These are phyloP conservation scores for Phytoseiulus persimilis DNA, from an alignment of 2,888 invertebrate genomes.

Conservation along the genomic window DNA sequence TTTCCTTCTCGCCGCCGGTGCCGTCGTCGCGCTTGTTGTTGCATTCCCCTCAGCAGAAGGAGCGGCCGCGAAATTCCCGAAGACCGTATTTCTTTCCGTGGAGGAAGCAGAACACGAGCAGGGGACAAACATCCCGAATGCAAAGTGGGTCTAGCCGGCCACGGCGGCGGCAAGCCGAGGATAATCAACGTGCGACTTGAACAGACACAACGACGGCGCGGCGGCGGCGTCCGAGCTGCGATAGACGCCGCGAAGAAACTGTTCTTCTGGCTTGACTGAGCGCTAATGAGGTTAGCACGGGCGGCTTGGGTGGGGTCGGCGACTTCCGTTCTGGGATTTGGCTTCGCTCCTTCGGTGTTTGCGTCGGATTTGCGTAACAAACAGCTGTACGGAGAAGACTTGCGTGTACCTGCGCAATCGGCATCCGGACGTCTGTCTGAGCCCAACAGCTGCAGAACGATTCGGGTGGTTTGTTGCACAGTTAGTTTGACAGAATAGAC, in stretches of 20 bases:
- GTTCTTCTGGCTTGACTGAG: conserved; percentile 5
- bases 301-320: background rate
- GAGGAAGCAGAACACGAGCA: background rate
- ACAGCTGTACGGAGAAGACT: background rate
- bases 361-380: background rate
- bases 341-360: background rate
- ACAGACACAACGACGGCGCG: background rate
- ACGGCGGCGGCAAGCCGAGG: background rate
- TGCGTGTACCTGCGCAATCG: background rate
- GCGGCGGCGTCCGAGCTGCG: background rate
- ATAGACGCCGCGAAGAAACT: background rate
- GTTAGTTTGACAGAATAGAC: background rate
- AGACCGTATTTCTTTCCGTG: background rate
- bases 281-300: background rate
- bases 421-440: background rate
- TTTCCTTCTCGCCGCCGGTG: background rate
- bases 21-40: background rate
- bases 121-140: background rate
- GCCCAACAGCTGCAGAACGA: background rate
- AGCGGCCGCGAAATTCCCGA: background rate
- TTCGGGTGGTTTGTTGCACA: background rate
- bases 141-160: background rate
- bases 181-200: background rate
- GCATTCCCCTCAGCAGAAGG: background rate
- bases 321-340: background rate